Conservation (phyloP, 2,888 invertebrate species). For the Caenorhabditis drosophilae region DNA sequence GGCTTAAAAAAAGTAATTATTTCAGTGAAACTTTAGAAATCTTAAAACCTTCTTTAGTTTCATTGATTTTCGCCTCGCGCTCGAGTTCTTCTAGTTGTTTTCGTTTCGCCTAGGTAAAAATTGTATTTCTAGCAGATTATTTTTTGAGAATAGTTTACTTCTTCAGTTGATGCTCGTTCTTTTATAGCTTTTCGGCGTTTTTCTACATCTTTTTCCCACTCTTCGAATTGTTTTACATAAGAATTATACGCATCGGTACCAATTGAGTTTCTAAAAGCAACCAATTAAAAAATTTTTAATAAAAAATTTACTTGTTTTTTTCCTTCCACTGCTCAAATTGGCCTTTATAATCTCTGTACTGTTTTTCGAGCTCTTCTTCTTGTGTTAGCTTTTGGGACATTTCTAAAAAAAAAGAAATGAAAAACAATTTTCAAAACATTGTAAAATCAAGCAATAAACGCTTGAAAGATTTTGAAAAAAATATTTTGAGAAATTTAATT, state of each 20-base stretch:
- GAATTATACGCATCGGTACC: slow-evolving; percentile 64
- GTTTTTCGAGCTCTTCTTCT: slow-evolving; percentile 66
- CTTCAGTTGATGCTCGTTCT: not conserved
- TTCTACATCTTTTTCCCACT: slow-evolving; percentile 67
- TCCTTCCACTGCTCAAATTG: slow-evolving; percentile 68
- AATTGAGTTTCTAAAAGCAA: slow-evolving; percentile 53
- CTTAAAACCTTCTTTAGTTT: slow-evolving; percentile 25
- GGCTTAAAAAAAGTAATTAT: too few species aligned
- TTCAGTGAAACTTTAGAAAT: too few species aligned
- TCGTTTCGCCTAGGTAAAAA: slow-evolving; percentile 4
- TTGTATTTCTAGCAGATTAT: slow-evolving; percentile 10
- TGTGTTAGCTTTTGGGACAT: slow-evolving; percentile 10
- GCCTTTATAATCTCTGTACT: slow-evolving; percentile 64
- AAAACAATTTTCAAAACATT: not conserved
- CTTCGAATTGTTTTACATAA: slow-evolving; percentile 65
- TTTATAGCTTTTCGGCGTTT: slow-evolving; percentile 53
- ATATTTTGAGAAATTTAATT: not conserved
- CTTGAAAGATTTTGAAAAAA: not conserved
- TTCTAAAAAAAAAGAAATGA: too few species aligned
- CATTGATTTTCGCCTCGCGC: slow-evolving; percentile 7
- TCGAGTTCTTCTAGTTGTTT: slow-evolving; percentile 13
- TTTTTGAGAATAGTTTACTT: too few species aligned
- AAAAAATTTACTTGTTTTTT: slow-evolving; percentile 55
- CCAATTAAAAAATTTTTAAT: slow-evolving; percentile 1
- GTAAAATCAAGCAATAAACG: not conserved